A percentile compares a stretch with the other conserved stretches of the same genome.
phyloP scores from a whole-genome alignment of 2,113 vertebrate species.

The Larimichthys polyactis region DNA sequence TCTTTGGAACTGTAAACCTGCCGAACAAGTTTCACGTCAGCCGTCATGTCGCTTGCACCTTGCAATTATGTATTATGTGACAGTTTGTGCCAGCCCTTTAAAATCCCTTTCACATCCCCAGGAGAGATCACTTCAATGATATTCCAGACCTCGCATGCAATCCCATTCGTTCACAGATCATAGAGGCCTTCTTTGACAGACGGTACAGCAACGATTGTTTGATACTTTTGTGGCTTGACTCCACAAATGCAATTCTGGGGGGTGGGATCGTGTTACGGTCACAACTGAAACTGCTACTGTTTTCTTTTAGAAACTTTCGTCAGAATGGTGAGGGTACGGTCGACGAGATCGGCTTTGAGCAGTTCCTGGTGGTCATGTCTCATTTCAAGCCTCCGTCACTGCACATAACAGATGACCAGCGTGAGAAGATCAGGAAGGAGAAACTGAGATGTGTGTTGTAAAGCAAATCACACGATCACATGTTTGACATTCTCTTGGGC shows the following conservation, averaged over 20 bases:
- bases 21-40: constrained; percentile 29
- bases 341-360: constrained; percentile 92
- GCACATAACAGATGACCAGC: constrained; percentile 88
- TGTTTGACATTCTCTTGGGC: background rate
- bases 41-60: background rate
- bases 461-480: background rate
- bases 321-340: constrained; percentile 83
- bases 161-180: constrained; percentile 91
- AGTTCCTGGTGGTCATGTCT: constrained; percentile 96
- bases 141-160: constrained; percentile 92
- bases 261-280: background rate
- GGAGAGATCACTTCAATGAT: constrained; percentile 90
- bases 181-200: constrained; percentile 94
- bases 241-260: background rate
- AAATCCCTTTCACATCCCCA: constrained; percentile 64
- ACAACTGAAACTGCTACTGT: background rate
- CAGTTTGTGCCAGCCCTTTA: background rate
- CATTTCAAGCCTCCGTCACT: constrained; percentile 91
- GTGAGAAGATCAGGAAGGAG: constrained; percentile 86
- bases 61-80: background rate
- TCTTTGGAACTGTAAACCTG: constrained; percentile 37
- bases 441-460: constrained; percentile 91
- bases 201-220: constrained; percentile 79
- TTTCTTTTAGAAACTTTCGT: constrained; percentile 87
- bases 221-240: background rate